Evolutionary conservation across 2,888 invertebrate species (phyloP).

Genomic region (Glaucopsyche alexis): DNA sequence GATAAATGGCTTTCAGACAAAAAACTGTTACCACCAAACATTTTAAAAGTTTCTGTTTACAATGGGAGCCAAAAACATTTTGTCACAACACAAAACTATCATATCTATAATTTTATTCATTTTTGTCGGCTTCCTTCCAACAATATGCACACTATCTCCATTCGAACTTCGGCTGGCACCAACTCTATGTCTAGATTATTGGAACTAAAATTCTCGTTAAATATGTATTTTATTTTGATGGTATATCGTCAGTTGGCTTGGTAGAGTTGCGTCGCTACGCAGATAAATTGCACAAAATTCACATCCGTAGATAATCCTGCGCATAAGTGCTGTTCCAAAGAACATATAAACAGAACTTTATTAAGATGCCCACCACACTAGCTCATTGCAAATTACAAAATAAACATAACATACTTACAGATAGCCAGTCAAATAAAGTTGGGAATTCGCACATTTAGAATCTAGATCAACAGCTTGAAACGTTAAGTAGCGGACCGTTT

Average conservation of each 20-base stretch:
- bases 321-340: too few species aligned
- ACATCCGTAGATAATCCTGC: too few species aligned
- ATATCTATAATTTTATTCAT: slow-evolving; percentile 20
- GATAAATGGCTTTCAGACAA: background rate
- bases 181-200: background rate
- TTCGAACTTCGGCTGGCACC: slow-evolving; percentile 27
- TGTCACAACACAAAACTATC: slow-evolving; percentile 18
- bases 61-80: slow-evolving; percentile 14
- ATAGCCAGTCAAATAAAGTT: background rate
- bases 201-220: background rate
- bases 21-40: background rate
- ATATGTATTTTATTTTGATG: background rate
- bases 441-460: background rate
- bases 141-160: slow-evolving; percentile 1
- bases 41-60: background rate
- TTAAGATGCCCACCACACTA: too few species aligned
- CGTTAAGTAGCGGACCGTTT: background rate
- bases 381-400: too few species aligned
- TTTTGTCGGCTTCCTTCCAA: slow-evolving; percentile 27
- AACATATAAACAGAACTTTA: too few species aligned
- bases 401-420: background rate
- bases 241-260: too few species aligned
- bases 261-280: too few species aligned
- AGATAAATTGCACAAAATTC: too few species aligned
- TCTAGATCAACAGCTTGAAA: slow-evolving; percentile 11